Evolutionary conservation across 2,797 vertebrate species (phyloP), one percentile per base, ranked within the genome.

Genomic region (Psittacula echo): DNA sequence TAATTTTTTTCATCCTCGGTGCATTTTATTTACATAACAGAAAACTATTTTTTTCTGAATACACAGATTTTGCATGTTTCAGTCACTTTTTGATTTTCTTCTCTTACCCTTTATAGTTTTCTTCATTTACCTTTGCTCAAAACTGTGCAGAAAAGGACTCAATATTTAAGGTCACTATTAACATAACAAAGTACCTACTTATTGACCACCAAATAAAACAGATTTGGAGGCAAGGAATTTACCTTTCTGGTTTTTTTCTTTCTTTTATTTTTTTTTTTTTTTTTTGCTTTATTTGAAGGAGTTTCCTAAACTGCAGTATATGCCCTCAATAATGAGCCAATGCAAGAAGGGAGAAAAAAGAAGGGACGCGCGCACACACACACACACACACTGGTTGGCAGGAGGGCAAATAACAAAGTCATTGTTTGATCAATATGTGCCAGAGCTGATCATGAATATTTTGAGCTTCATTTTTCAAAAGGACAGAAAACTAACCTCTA

Each of bases 341-440:
- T 8, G 12, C 71, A 82, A 72, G 21, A 68, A 37, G 16, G 5
- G 2, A 3, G 37, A 2, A 0, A 0, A 26, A 61, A 44, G 51
- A 72, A 4, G 1, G 3, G 9, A 45, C 37, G 16, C 6, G 9
- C 53, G 32, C 56, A 34, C 51, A 30, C 51, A 30, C 51, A 13
- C 20, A n/a, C 54, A 56, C 54, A 56, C 3, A n/a, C 3, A 16
- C 11, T 37, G 10, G 2, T 7, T 67, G 27, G 2, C 26, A 68
- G 34, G 29, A 79, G 9, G 12, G 20, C 2, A 81, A 37, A 56
- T 67, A 77, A 30, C 1, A 3, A 84, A 12, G 5, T 72, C 74
- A 53, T 2, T 2, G 8, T 67, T 91, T 84, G 26, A 26, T 60
- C 56, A 71, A 48, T 47, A 64, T 2, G 23, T 64, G 13, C 24